A percentile compares a stretch with the other conserved stretches of the same genome.
Conservation (phyloP, 2,797 vertebrate species). For the Anas flavirostris region DNA sequence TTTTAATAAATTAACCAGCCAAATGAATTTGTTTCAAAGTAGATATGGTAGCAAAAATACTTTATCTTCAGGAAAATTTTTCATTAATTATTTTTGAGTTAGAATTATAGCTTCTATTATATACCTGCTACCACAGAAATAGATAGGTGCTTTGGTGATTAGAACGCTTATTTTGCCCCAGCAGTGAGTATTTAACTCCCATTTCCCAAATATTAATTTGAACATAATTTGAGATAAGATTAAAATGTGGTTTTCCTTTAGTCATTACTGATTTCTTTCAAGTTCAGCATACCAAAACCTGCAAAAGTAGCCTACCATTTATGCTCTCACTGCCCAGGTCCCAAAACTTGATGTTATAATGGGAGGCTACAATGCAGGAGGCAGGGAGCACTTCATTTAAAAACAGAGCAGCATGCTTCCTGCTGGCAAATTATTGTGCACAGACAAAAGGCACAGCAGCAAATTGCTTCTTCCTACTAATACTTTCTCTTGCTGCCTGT, state of each 20-base stretch:
- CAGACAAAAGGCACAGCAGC: neutral
- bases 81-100: neutral
- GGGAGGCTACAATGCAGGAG: neutral
- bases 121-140: neutral
- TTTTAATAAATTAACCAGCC: neutral
- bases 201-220: neutral
- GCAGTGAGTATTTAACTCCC: neutral
- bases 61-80: neutral
- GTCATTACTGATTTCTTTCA: neutral
- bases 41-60: neutral
- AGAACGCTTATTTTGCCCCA: neutral
- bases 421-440: neutral
- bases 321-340: neutral
- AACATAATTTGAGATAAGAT: neutral
- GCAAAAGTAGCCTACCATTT: neutral
- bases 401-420: neutral
- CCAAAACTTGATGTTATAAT: neutral
- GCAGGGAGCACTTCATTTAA: neutral
- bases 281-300: neutral
- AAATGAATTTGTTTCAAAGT: neutral
- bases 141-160: neutral
- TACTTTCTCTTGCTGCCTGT: neutral
- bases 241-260: neutral
- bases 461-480: neutral
- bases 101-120: neutral